Evolutionary conservation across 2,888 invertebrate genomes (phyloP), one percentile per base, ranked within the genome.

Genomic region (Bugula neritina): DNA sequence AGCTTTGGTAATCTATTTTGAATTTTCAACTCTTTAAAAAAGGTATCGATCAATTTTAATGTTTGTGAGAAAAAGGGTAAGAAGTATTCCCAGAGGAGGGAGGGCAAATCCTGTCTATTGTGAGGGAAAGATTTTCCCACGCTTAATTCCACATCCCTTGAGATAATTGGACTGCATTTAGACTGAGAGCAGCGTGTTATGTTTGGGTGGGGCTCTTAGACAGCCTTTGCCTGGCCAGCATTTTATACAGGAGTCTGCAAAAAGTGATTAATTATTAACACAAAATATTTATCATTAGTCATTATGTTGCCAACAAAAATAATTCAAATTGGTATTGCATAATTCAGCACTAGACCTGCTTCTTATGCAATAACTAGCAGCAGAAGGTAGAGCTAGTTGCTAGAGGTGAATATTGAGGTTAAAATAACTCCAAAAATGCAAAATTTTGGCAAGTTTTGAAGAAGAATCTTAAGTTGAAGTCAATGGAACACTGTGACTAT

Each of bases 51-150:
- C 43, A 10, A 17, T 43, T 43, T 43, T 5, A 5, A 43, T 43
- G 17, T 43, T 5, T 43, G 27, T 63, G 63, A 63, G 63, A 63
- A 63, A 63, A 21, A 25, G 10, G 27, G 17, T 31, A 34, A 3
- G 10, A 63, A 27, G 21, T 55, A 34, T 13, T 34, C 63, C n/a
- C 63, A 31, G 13, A n/a, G 63, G 63, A 31, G 63, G 31, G 63
- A 21, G 34, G 63, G 31, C 27, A 63, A 63, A 31, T 63, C 63
- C 63, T 63, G 63, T 34, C 34, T 34, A 63, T 63, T 63, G 63
- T 63, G 31, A 13, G 34, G 10, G 31, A 10, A 27, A 31, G 10
- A 10, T 31, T 63, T 63, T 63, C 63, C 27, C 63, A 63, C 63
- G 63, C 63, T 63, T n/a, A 43, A 17, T 43, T 17, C 43, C 10